Base-by-base conservation (phyloP, 2,113 vertebrate genomes). In the Vulpes ferrilata region DNA sequence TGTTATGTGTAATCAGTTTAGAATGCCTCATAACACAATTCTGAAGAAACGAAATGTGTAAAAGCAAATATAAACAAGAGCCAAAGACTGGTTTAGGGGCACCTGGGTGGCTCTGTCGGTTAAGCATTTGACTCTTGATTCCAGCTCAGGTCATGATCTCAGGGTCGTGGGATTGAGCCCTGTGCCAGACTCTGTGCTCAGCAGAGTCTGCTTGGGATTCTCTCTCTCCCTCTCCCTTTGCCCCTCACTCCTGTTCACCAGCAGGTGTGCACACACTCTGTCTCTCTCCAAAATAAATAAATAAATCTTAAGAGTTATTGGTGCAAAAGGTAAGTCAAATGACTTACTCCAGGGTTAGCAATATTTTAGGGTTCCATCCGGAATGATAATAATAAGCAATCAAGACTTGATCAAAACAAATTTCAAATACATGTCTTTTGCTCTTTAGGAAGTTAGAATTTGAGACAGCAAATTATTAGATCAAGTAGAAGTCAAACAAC, bases 1-100 rank as follows among this genome's bases (percentile, higher is more conserved):
- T 48, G 48, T 76, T 23, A 35, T 17, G 59, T 30, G 48, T 10
- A 84, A 91, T 79, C 69, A 48, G 43, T 55, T 94, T 17, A 92
- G 43, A 88, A 55, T 55, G 57, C 11, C 3, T 15, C 13, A 20
- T 20, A 62, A 53, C 35, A 48, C 32, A 35, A 19, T 94, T 76
- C 22, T 57, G 82, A 92, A 92, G 51, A 88, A 80, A 71, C 12
- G 16, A 86, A 93, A 73, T 78, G 27, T 67, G 53, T 83, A 87
- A 88, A 51, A 84, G 8, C 71, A 92, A 57, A 85, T 60, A 38
- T 17, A 94, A 88, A 65, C 11, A 78, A 64, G 12, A 65, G 22
- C 25, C 35, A 71, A 67, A 79, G 35, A 30, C 32, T 69, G 65
- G 65, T 32, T 69, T 7, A 69, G 32, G 65, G 60, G 23, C 23